Conservation (phyloP, 2,888 invertebrate species). For the Cantharis lateralis region DNA sequence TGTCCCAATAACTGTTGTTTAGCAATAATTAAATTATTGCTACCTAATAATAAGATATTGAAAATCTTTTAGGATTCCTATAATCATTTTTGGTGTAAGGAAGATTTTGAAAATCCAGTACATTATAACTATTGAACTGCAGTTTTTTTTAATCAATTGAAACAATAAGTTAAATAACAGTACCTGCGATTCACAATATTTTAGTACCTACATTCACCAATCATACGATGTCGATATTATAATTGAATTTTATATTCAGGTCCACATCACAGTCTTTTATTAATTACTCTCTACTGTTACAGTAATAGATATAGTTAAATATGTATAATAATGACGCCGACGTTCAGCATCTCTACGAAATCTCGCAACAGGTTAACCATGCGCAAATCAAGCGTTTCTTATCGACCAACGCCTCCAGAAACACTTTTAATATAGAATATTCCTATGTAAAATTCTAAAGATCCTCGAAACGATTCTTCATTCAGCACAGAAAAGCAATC, state of each 20-base stretch:
- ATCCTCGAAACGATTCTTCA: constrained; percentile 13
- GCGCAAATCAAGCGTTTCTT: constrained; percentile 26
- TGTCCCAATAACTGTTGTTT: too few relatives aligned
- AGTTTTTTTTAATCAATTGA: not conserved
- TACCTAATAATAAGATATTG: not conserved
- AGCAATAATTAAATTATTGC: not conserved
- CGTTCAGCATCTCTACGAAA: constrained; percentile 38
- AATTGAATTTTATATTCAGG: constrained; percentile 11
- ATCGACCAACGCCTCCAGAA: constrained; percentile 31
- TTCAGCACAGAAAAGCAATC: constrained; percentile 28
- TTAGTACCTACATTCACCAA: not conserved
- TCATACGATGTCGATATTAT: constrained; percentile 6
- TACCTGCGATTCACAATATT: constrained; percentile 17
- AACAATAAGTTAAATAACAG: not conserved
- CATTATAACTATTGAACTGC: not conserved
- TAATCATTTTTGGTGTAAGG: too few relatives aligned
- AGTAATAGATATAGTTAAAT: constrained; percentile 21
- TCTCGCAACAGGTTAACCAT: constrained; percentile 45
- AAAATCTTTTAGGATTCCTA: too few relatives aligned
- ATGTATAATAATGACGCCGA: constrained; percentile 35
- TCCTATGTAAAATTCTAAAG: constrained; percentile 19
- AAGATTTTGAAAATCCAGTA: not conserved
- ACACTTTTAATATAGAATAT: constrained; percentile 12
- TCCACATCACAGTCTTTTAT: constrained; percentile 29
- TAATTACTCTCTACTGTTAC: constrained; percentile 35